Evolutionary conservation across 2,888 invertebrate genomes (phyloP).

Genomic region (Gisinianus flammeolus): DNA sequence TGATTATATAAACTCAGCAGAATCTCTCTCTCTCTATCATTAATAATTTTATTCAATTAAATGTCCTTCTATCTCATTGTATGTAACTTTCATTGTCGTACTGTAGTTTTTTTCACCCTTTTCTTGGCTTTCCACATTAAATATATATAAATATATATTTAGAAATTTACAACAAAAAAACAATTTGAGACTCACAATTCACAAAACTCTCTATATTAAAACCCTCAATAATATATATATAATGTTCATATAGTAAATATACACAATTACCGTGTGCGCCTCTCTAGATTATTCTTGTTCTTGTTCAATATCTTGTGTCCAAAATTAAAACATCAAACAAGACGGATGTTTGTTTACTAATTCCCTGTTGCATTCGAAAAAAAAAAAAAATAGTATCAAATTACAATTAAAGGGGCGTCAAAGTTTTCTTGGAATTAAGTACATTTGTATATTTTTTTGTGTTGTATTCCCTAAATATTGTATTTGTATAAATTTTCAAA

Average conservation of each 20-base stretch:
- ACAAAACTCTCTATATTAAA: too few relatives aligned
- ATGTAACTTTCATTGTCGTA: slow-evolving; percentile 21
- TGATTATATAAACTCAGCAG: not conserved
- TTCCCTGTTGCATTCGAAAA: not conserved
- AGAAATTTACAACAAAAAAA: too few relatives aligned
- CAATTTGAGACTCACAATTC: too few relatives aligned
- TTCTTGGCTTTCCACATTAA: not conserved
- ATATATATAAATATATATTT: not conserved
- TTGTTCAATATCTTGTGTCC: not conserved
- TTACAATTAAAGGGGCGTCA: slow-evolving; percentile 8
- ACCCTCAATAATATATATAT: too few relatives aligned
- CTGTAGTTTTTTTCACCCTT: slow-evolving; percentile 8
- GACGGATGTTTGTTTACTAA: slow-evolving; percentile 7
- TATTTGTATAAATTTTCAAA: not conserved
- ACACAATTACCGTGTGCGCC: not conserved
- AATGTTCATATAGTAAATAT: not conserved
- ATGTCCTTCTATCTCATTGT: slow-evolving; percentile 16
- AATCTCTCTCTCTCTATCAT: not conserved
- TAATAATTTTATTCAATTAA: not conserved
- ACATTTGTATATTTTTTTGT: not conserved
- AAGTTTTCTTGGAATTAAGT: not conserved
- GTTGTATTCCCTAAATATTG: not conserved
- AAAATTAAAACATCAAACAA: not conserved
- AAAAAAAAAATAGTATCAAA: not conserved
- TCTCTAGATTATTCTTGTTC: not conserved